Evolutionary conservation across 2,888 invertebrate species (phyloP).

Genomic region (Plagodis dolabraria): DNA sequence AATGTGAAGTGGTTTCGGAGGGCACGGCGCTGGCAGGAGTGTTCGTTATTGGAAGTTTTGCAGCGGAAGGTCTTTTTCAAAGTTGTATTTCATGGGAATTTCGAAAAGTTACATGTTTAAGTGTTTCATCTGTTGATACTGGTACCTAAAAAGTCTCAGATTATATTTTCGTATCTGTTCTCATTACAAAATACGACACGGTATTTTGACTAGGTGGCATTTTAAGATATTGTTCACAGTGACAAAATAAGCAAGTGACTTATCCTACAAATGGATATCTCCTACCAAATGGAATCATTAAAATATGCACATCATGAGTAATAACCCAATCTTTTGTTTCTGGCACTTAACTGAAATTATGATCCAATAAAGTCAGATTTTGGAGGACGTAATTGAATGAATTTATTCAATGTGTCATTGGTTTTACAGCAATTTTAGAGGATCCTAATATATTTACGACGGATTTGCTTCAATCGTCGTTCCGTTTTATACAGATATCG

Average conservation of each 20-base stretch:
- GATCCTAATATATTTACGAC: constrained; percentile 22
- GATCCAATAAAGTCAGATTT: constrained; percentile 8
- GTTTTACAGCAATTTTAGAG: constrained; percentile 20
- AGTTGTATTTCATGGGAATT: neutral
- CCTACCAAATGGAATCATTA: no score
- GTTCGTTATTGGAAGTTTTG: constrained; percentile 23
- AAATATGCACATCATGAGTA: no score
- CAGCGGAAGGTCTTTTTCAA: neutral
- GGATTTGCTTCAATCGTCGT: constrained; percentile 21
- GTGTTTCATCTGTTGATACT: neutral
- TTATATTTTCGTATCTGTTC: no score
- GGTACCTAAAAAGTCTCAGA: neutral
- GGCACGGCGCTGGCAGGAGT: constrained; percentile 7
- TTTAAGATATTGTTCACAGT: no score
- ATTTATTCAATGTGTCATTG: constrained; percentile 15
- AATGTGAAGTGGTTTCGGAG: constrained; percentile 23
- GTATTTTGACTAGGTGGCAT: no score
- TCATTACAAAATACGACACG: no score
- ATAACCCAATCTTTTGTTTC: neutral
- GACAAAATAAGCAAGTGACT: no score
- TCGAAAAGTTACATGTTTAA: neutral
- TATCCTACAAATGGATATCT: no score
- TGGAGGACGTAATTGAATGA: constrained; percentile 6
- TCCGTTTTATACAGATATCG: constrained; percentile 15
- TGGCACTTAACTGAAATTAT: constrained; percentile 3